Evolutionary conservation across 64 coral and sea anemone species (phyloP).

Genomic region (Montipora foliosa): DNA sequence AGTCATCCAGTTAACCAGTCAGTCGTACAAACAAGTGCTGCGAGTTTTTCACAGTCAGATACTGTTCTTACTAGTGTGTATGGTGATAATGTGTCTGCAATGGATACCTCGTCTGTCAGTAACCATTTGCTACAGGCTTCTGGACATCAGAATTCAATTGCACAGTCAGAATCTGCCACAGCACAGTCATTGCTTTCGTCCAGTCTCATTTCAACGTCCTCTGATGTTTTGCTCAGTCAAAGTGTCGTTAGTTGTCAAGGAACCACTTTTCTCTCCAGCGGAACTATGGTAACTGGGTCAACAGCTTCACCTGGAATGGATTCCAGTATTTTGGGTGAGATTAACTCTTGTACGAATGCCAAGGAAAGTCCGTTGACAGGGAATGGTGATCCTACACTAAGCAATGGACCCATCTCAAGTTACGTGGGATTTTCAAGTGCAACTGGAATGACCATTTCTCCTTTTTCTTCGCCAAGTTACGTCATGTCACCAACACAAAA

Average conservation of each 20-base stretch:
- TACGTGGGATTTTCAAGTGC: conserved; percentile 23
- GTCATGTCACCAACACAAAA: conserved; percentile 85
- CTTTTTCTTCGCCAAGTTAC: conserved; percentile 84
- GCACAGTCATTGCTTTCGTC: background rate
- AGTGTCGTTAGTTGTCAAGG: conserved; percentile 31
- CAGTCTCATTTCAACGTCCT: conserved; percentile 18
- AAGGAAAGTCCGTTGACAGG: conserved; percentile 26
- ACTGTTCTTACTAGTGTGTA: background rate
- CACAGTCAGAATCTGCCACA: background rate
- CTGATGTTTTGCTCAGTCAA: conserved; percentile 12
- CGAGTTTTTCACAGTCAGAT: background rate
- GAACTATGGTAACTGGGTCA: background rate
- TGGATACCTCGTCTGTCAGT: background rate
- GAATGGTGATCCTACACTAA: conserved; percentile 19
- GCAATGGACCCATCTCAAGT: conserved; percentile 44
- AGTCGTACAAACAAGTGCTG: background rate
- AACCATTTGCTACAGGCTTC: background rate
- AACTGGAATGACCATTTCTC: conserved; percentile 52
- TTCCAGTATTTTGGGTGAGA: background rate
- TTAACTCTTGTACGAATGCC: background rate
- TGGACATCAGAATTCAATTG: conserved; percentile 10
- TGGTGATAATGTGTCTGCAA: background rate
- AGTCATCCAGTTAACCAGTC: background rate
- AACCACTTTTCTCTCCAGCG: conserved; percentile 17
- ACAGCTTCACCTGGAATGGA: background rate